Base-by-base conservation (phyloP, 2,797 vertebrate species). In the Hippopotamyrus pictus region DNA sequence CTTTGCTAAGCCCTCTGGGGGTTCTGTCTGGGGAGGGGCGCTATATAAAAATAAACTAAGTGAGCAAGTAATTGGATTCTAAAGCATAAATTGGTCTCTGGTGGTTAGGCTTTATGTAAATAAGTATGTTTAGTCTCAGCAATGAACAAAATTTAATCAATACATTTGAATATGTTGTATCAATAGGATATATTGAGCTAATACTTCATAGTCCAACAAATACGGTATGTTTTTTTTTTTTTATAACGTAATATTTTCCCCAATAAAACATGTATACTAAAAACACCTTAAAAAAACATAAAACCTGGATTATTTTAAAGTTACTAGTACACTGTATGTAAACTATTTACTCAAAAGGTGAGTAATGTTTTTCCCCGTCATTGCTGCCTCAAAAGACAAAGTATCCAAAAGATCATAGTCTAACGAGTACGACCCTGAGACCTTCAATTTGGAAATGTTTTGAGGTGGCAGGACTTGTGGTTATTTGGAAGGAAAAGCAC, bases 71-170 rank as follows among this genome's bases (percentile, higher is more conserved):
- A 82, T 82, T 82, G 41, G 76, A 82, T 82, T 82, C 41, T 82
- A 82, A 82, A 82, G 76, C 41, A 82, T 44, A 82, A 86, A 86
- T 33, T 86, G 46, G 84, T 85, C 84, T 54, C n/a, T 86, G n/a
- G 90, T 91, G 48, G 48, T 33, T 53, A 29, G 50, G 29, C 22
- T 86, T 53, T 86, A 33, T 86, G 84, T 86, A 53, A 82, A 51
- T 86, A 33, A 85, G 57, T 84, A 46, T 85, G 83, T 89, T 90
- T 89, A 90, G 88, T 90, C 48, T 57, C 41, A 48, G 37, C 86
- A 88, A 41, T 88, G 90, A 88, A 54, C 82, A 41, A 88, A 88
- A 91, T 86, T 82, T 44, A 82, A 82, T 82, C 37, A 82, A 46
- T 82, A 46, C 41, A 44, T 87, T 88, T 85, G 87, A 57, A 90